phyloP scores from a whole-genome alignment of 2,888 invertebrate species.

The Sclerodermus sp. region DNA sequence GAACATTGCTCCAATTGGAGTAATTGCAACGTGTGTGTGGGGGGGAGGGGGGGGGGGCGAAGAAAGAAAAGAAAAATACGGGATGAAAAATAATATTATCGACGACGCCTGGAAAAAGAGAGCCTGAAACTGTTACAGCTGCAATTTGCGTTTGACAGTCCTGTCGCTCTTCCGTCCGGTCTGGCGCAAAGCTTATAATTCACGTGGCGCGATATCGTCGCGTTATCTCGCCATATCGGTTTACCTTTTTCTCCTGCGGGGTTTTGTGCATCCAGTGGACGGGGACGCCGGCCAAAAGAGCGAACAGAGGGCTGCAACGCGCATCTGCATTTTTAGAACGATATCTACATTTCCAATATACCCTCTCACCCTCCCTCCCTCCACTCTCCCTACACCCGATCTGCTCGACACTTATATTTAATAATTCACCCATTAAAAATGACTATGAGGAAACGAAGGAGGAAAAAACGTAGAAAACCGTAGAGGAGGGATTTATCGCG shows the following conservation, averaged over 20 bases:
- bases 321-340: background rate
- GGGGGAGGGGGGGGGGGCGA: conserved; percentile 8
- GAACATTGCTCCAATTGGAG: conserved; percentile 9
- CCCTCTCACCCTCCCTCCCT: no score
- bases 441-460: no score
- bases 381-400: no score
- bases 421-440: no score
- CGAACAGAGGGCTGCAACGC: background rate
- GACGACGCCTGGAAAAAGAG: background rate
- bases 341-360: no score
- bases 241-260: conserved; percentile 1
- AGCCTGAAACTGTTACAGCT: no score
- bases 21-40: conserved; percentile 8
- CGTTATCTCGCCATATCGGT: conserved; percentile 6
- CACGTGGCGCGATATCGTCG: conserved; percentile 16
- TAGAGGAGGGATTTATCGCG: no score
- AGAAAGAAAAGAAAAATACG: background rate
- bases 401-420: no score
- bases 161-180: conserved; percentile 35
- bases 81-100: background rate
- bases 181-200: conserved; percentile 33
- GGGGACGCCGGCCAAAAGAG: background rate
- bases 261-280: background rate
- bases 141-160: conserved; percentile 35
- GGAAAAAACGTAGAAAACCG: no score